Evolutionary conservation across 2,113 vertebrate species (phyloP), one percentile per base, ranked within the genome.

Genomic region (Podarcis cretensis): DNA sequence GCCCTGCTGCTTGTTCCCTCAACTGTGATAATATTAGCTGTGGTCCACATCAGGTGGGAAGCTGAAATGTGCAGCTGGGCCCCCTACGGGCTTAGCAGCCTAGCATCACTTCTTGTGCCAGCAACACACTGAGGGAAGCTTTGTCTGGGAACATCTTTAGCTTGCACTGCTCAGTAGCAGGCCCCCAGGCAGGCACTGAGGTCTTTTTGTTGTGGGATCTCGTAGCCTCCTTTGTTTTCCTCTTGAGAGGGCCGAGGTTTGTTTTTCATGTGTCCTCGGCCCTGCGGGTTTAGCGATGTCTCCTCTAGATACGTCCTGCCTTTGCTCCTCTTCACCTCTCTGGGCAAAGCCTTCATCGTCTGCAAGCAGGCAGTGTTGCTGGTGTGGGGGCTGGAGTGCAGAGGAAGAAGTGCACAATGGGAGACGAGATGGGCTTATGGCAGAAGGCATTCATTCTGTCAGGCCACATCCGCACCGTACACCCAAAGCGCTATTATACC

Each of bases 201-300:
- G 73, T 5, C 84, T 65, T 77, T 85, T 84, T 57, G 40, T 84
- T 57, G 68, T 73, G 4, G 9, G 40, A 57, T 84, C 74, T 86
- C 84, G 35, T 86, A 74, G 63, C 84, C 57, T 30, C 57, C 84
- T 77, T 86, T 86, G 73, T 76, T 77, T 30, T 65, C 73, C 32
- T 65, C 57, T 66, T 37, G 82, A 71, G 82, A 73, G 54, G 82
- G 10, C 66, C 14, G 30, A 69, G 16, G 25, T 25, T 77, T 86
- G 84, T 65, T 77, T 77, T 77, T 27, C 74, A 59, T 32, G 32
- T 30, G 32, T 30, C 73, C 71, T 85, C 32, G 5, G 74, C 74
- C 74, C 7, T n/a, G 40, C 1, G 23, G 74, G 25, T 4, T 14
- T 3, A n/a, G 84, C 57, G 54, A 86, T 4, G 16, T 86, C 84